Conservation (phyloP, 2,888 invertebrate species). For the Acrobeloides nanus region DNA sequence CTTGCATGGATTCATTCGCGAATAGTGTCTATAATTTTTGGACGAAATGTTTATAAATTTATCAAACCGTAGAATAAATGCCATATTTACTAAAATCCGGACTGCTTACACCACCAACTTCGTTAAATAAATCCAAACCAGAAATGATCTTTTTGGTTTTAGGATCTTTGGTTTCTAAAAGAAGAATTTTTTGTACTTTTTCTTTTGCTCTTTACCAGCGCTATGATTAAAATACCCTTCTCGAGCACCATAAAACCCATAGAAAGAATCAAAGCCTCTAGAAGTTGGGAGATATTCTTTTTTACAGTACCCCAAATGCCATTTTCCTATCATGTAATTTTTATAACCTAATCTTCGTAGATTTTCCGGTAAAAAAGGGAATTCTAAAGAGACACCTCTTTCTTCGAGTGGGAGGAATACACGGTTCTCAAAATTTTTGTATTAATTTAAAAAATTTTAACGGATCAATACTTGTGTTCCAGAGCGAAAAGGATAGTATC, state of each 20-base stretch:
- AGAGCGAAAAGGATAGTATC: constrained; percentile 53
- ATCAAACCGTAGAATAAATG: constrained; percentile 42
- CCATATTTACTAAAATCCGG: constrained; percentile 41
- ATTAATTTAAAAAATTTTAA: no score
- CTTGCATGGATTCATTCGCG: constrained; percentile 35
- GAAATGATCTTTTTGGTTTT: constrained; percentile 29
- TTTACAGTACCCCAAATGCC: constrained; percentile 59
- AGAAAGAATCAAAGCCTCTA: constrained; percentile 58
- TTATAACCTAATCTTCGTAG: constrained; percentile 50
- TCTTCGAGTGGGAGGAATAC: constrained; percentile 52
- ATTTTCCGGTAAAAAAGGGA: constrained; percentile 51
- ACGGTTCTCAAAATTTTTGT: no score
- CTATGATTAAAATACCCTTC: constrained; percentile 51
- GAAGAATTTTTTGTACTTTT: no score
- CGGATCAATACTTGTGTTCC: no score
- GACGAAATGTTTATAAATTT: neutral
- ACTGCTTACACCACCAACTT: constrained; percentile 31
- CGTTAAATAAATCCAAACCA: constrained; percentile 47
- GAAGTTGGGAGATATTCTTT: constrained; percentile 55
- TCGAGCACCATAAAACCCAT: constrained; percentile 55
- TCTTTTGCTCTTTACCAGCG: constrained; percentile 30
- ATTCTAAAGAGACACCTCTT: constrained; percentile 49
- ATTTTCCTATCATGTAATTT: constrained; percentile 54
- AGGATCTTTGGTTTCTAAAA: constrained; percentile 38
- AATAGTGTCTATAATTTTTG: constrained; percentile 36